Base-by-base conservation (phyloP, 2,888 invertebrate genomes). In the Ochropacha duplaris region DNA sequence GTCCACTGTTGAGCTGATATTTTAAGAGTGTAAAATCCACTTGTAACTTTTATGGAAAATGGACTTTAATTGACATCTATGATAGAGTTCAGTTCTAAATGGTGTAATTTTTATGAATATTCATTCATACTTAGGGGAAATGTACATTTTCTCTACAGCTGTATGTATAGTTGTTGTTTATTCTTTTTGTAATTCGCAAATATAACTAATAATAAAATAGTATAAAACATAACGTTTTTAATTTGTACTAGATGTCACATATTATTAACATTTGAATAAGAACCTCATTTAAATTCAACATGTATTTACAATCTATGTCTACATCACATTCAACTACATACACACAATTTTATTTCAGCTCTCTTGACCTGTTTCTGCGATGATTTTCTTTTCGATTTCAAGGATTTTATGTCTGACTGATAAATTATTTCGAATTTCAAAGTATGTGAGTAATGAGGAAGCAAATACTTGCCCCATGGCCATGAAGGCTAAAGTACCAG, bases 361-460 rank as follows among this genome's bases (percentile, higher is more conserved):
- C n/a, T 2, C 31, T 31, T 31, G 22, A 12, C 31, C 59, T 22
- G 68, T 61, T 49, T 83, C 78, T 26, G 57, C 73, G 9, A 76
- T 34, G 3, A 81, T 2, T 60, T 76, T 82, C 8, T 76, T 64
- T 78, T 93, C 93, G 22, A 92, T 76, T 60, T 86, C 83, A 31
- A 70, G 55, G 9, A 94, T 69, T 76, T 92, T 90, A 22, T 56
- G 63, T 66, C 84, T 84, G 5, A 94, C 65, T n/a, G 74, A 78
- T 12, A 86, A 69, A 54, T 92, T 80, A 61, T 94, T 94, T 65
- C 88, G 88, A 62, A 93, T 89, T 87, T 96, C 94, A 60, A 89
- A 94, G 66, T 95, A 94, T 0, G 96, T 95, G 0, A 96, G 68
- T 31, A 88, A 77, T 49, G 94, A 92, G 0, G 94, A 94, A 0